Evolutionary conservation across 2,888 invertebrate genomes (phyloP).

Genomic region (Agonum fuliginosum): DNA sequence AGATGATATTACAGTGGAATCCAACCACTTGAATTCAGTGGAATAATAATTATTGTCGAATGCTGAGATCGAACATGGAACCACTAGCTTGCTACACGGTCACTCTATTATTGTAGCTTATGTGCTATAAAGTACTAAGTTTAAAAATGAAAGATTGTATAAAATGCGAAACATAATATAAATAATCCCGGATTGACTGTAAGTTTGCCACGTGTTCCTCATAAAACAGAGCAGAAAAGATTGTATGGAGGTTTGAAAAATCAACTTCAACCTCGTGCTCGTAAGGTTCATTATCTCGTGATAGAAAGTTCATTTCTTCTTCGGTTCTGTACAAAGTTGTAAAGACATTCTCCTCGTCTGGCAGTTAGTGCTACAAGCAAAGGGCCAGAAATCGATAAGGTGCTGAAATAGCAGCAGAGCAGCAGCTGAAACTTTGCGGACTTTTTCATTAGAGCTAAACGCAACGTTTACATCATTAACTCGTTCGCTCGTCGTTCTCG

Average conservation of each 20-base stretch:
- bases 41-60: too few relatives aligned
- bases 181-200: too few relatives aligned
- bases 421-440: constrained; percentile 47
- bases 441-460: constrained; percentile 55
- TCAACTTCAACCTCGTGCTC: background rate
- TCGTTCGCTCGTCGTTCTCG: constrained; percentile 16
- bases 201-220: too few relatives aligned
- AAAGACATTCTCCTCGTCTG: constrained; percentile 7
- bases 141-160: too few relatives aligned
- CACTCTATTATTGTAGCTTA: too few relatives aligned
- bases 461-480: constrained; percentile 45
- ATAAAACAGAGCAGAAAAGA: too few relatives aligned
- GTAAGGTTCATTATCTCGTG: constrained; percentile 23
- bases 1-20: too few relatives aligned
- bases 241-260: background rate
- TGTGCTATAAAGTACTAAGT: too few relatives aligned
- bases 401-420: constrained; percentile 44
- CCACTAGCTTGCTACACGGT: too few relatives aligned
- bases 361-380: constrained; percentile 32
- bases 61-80: too few relatives aligned
- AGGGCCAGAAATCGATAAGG: constrained; percentile 53
- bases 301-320: background rate
- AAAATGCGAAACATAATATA: too few relatives aligned
- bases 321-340: constrained; percentile 27
- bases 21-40: too few relatives aligned